Evolutionary conservation across 2,888 invertebrate species (phyloP).

Genomic region (Resseliella maxima): DNA sequence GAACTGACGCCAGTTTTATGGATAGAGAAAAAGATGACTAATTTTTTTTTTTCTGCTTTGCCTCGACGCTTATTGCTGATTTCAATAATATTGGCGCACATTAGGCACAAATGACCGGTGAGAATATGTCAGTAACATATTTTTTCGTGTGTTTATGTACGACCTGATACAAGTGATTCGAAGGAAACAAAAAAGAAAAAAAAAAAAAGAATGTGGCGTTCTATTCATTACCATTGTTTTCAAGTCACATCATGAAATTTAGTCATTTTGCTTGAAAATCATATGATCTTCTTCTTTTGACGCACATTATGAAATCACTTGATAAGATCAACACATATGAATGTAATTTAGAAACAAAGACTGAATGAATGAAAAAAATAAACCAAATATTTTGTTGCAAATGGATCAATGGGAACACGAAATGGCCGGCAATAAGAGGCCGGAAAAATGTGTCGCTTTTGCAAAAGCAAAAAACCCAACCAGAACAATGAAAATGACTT

Average conservation of each 20-base stretch:
- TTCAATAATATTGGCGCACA: background rate
- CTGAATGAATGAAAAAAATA: background rate
- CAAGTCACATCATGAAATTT: background rate
- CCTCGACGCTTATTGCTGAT: background rate
- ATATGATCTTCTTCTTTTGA: background rate
- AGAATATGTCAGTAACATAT: background rate
- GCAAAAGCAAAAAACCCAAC: background rate
- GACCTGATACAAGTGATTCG: too few relatives aligned
- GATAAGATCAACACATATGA: background rate
- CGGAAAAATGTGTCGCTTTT: too few relatives aligned
- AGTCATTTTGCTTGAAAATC: too few relatives aligned
- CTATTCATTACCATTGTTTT: background rate
- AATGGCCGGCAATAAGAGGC: too few relatives aligned
- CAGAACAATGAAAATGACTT: background rate
- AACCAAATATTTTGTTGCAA: background rate
- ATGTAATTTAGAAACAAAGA: background rate
- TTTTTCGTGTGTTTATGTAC: too few relatives aligned
- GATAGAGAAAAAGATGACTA: constrained; percentile 12
- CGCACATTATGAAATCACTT: background rate
- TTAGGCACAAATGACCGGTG: background rate
- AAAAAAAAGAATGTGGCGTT: too few relatives aligned
- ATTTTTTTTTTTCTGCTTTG: constrained; percentile 15
- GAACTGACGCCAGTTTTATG: constrained; percentile 51
- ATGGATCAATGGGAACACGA: too few relatives aligned
- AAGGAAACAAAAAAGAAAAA: too few relatives aligned